Percentiles rank a stretch among this genome's conserved stretches.
These are phyloP conservation scores for Epirrita christyi DNA, from an alignment of 2,888 invertebrate species.

Conservation along the genomic window DNA sequence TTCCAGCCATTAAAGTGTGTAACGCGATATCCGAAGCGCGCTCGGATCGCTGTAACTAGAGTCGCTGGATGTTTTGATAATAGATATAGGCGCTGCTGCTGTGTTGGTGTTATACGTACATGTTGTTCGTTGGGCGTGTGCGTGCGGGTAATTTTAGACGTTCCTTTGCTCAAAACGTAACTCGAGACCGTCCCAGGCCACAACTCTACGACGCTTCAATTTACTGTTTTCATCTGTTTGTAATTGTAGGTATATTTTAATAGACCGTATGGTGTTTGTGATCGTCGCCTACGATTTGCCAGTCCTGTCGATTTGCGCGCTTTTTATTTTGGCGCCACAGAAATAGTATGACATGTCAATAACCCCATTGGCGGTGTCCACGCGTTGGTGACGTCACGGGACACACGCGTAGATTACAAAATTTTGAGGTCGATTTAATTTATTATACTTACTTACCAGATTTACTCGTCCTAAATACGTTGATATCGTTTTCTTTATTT, in stretches of 20 bases:
- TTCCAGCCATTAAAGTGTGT: slow-evolving; percentile 85
- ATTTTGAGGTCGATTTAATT: slow-evolving; percentile 79
- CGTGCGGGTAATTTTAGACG: slow-evolving; percentile 84
- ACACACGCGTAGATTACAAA: slow-evolving; percentile 67
- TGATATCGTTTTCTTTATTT: slow-evolving; percentile 41
- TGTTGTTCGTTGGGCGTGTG: slow-evolving; percentile 60
- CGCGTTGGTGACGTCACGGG: slow-evolving; percentile 74
- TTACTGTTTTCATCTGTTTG: slow-evolving; percentile 82
- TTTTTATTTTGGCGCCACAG: slow-evolving; percentile 81
- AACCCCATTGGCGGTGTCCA: slow-evolving; percentile 78
- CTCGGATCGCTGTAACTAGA: slow-evolving; percentile 84
- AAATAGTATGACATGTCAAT: slow-evolving; percentile 83
- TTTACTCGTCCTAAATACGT: slow-evolving; percentile 65
- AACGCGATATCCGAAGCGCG: slow-evolving; percentile 83
- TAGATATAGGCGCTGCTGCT: slow-evolving; percentile 76
- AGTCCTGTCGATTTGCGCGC: slow-evolving; percentile 63
- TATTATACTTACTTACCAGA: slow-evolving; percentile 69
- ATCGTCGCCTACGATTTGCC: slow-evolving; percentile 37
- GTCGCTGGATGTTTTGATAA: slow-evolving; percentile 84
- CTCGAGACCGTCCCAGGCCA: slow-evolving; percentile 82
- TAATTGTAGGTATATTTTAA: slow-evolving; percentile 59
- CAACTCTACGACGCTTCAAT: slow-evolving; percentile 76
- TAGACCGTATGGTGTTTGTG: slow-evolving; percentile 46
- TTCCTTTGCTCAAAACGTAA: slow-evolving; percentile 85
- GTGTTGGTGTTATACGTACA: slow-evolving; percentile 71